Percentiles rank a stretch among this genome's conserved stretches.
Conservation (phyloP, 2,113 vertebrate genomes). For the Tupaia chinensis region DNA sequence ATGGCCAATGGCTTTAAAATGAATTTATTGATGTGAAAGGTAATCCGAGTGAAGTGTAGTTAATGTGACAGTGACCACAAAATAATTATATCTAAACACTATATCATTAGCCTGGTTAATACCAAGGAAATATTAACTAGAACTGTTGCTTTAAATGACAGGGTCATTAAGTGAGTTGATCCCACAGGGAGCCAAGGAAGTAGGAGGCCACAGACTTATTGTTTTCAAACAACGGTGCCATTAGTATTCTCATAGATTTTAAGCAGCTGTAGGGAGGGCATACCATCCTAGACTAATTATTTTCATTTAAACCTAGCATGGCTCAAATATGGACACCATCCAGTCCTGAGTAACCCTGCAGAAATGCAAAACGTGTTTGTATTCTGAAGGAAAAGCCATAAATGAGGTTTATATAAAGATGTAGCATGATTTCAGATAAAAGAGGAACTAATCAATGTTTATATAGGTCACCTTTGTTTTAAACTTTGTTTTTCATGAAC, state of each 20-base stretch:
- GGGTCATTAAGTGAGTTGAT: slow-evolving; percentile 71
- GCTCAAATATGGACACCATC: not conserved
- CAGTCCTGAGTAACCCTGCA: not conserved
- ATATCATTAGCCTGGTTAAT: slow-evolving; percentile 68
- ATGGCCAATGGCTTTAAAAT: slow-evolving; percentile 53
- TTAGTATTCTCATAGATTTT: not conserved
- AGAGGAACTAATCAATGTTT: not conserved
- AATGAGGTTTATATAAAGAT: not conserved
- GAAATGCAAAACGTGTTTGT: not conserved
- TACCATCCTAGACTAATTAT: not conserved
- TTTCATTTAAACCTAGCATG: not conserved
- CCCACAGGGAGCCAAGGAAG: slow-evolving; percentile 59
- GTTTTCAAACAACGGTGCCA: slow-evolving; percentile 70
- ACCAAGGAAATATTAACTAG: slow-evolving; percentile 63
- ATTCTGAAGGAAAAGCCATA: not conserved
- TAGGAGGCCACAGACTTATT: slow-evolving; percentile 60
- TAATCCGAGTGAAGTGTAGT: slow-evolving; percentile 54
- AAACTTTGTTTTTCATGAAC: not conserved
- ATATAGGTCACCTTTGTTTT: not conserved
- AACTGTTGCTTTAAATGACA: slow-evolving; percentile 72
- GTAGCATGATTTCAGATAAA: not conserved
- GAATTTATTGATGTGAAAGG: slow-evolving; percentile 18
- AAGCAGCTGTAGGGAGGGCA: not conserved
- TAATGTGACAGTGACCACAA: slow-evolving; percentile 56
- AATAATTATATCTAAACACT: slow-evolving; percentile 58